Base-by-base conservation (phyloP, 1,140 invertebrate species). In the Augochlora pura region DNA sequence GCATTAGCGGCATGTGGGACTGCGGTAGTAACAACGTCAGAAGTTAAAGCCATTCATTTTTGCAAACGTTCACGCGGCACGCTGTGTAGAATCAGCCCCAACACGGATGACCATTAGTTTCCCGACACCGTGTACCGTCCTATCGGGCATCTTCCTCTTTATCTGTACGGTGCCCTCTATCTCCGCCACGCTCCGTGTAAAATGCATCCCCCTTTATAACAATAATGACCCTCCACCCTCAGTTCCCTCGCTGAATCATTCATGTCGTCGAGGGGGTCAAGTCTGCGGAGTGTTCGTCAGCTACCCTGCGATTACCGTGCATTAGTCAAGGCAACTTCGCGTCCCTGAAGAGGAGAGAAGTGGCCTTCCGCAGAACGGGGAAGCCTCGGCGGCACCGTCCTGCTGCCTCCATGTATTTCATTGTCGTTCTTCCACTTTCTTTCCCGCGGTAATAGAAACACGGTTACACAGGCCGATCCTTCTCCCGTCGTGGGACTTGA, bases 151-250 rank as follows among this genome's bases (percentile, higher is more conserved):
- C 42, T 46, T 46, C 42, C 42, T 46, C 42, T 46, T 12, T 46
- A 46, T 46, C 42, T 52, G 18, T 52, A 52, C 16, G 16, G 49
- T 52, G 49, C 12, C 10, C 18, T 27, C 6, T 16, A n/a, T 27
- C 42, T 64, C 32, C 16, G 23, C 46, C 32, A 5, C 12, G 60
- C 62, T 71, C 77, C 82, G 72, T 80, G 80, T 75, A 85, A 85
- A 85, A 87, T 87, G 83, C 83, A 87, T 87, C 73, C 66, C 60
- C 78, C 73, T 79, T 85, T 87, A 83, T 77, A 87, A 87, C 80
- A 84, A 87, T 87, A 87, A 87, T 85, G 80, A 83, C 77, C 79
- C 85, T 83, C 57, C 73, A 64, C 72, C 63, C 73, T 71, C 60
- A 62, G 74, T 77, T 80, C 74, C 70, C 75, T 67, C 75, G 67